phyloP scores from a whole-genome alignment of 2,113 vertebrate species.

The Steatornis caripensis region DNA sequence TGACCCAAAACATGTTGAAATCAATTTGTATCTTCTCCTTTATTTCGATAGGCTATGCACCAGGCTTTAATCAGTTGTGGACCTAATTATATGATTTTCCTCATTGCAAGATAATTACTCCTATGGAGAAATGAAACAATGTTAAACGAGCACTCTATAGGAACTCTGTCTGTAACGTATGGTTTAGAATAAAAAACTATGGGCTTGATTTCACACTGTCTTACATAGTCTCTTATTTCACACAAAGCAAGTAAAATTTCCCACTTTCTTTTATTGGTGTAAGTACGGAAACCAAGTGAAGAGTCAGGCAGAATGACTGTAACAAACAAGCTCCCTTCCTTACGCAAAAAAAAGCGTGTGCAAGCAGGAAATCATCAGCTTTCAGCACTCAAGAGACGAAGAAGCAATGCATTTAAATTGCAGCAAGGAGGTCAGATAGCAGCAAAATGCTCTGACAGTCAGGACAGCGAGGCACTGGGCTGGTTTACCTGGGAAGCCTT shows the following conservation, averaged over 20 bases:
- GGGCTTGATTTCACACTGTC: not conserved
- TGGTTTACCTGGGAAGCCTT: not conserved
- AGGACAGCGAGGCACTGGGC: not conserved
- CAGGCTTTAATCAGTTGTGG: conserved; percentile 11
- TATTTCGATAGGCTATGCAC: not conserved
- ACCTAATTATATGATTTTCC: conserved; percentile 54
- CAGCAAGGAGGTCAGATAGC: not conserved
- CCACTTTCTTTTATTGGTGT: not conserved
- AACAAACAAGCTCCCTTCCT: not conserved
- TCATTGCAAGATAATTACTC: conserved; percentile 30
- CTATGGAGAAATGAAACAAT: conserved; percentile 25
- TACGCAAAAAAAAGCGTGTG: not conserved
- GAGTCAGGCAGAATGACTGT: not conserved
- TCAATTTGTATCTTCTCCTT: conserved; percentile 36
- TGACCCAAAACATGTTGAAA: conserved; percentile 47
- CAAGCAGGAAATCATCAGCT: not conserved
- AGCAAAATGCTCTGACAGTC: not conserved
- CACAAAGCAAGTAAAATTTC: not conserved
- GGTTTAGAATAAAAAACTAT: conserved; percentile 7
- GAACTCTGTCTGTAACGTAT: not conserved
- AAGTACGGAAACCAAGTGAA: rapidly evolving
- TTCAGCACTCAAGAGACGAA: not conserved
- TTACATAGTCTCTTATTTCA: not conserved
- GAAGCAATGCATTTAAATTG: not conserved
- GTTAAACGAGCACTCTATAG: conserved; percentile 11